Percentiles rank a stretch among this genome's conserved stretches.
Conservation (phyloP, 2,888 invertebrate genomes). For the Netelia melanura region DNA sequence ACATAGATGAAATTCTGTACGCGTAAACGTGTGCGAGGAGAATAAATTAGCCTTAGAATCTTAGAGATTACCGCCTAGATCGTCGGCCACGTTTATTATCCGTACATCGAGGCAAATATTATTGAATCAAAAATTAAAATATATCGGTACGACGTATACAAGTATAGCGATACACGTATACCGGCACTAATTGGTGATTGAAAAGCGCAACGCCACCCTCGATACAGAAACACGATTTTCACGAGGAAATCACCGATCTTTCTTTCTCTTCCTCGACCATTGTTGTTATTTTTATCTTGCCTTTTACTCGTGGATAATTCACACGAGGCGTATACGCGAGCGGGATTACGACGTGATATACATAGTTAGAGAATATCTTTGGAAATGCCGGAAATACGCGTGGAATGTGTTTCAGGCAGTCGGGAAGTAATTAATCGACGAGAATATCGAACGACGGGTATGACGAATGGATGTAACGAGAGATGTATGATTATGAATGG, state of each 20-base stretch:
- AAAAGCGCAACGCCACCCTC: conserved; percentile 37
- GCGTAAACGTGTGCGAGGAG: background rate
- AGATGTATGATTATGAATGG: background rate
- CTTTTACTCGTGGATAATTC: conserved; percentile 46
- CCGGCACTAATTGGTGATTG: conserved; percentile 40
- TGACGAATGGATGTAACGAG: background rate
- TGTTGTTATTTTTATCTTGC: conserved; percentile 28
- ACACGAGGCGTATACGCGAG: conserved; percentile 19
- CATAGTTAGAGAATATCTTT: conserved; percentile 7
- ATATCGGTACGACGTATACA: background rate
- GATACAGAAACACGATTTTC: conserved; percentile 9
- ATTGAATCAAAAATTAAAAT: conserved; percentile 14
- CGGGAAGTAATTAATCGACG: conserved; percentile 7
- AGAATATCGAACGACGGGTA: background rate
- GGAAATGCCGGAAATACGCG: conserved; percentile 36
- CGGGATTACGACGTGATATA: conserved; percentile 12
- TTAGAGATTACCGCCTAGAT: background rate
- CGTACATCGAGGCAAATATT: conserved; percentile 17
- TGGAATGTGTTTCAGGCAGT: conserved; percentile 7
- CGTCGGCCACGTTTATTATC: conserved; percentile 11
- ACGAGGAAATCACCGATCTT: conserved; percentile 5
- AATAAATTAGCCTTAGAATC: conserved; percentile 37
- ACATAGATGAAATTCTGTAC: background rate
- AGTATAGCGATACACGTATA: background rate
- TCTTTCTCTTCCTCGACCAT: conserved; percentile 18